Evolutionary conservation across 2,888 invertebrate genomes (phyloP), one percentile per base, ranked within the genome.

Genomic region (Bursaphelenchus okinawaensis): DNA sequence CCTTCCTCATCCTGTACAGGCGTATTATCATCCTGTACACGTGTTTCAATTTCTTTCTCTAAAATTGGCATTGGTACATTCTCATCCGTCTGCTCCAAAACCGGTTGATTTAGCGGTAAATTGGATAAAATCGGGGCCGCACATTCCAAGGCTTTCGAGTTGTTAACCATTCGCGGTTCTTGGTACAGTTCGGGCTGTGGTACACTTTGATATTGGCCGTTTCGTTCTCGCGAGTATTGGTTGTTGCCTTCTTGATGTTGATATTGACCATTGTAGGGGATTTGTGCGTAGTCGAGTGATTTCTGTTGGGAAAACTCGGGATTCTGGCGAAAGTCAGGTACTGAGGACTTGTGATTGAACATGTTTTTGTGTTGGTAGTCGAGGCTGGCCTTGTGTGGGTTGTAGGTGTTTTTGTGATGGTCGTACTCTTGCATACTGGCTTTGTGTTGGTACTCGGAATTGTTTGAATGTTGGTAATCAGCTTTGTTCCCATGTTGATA

Each of bases 1-100:
- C 31, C 66, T 19, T 24, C 66, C 40, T 50, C 66, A 16, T 57
- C 66, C 66, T 67, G 29, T 12, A 55, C 58, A 4, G 66, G 66
- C 66, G 66, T 66, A 9, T 66, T 66, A 20, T 28, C 66, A 9
- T 67, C 29, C n/a, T 56, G 26, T 12, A 22, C 65, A 52, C 16
- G n/a, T 6, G 7, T 19, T 9, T 7, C 7, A 56, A n/a, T 20
- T n/a, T 50, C 51, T 9, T 12, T 16, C 50, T 59, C 8, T 3
- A 59, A 19, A 16, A 59, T 27, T 23, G 60, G 60, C 60, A 59
- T 59, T 27, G 23, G 29, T 8, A 20, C 23, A 22, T 52, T 59
- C 20, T 20, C 50, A 23, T 59, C 60, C n/a, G 8, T 24, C n/a
- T 24, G n/a, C n/a, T n/a, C n/a, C 12, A 40, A n/a, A 12, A 16